A percentile compares a stretch with the other conserved stretches of the same genome.
These are phyloP conservation scores for Rhagoletis zephyria DNA, from an alignment of 1,140 invertebrate genomes.

Conservation along the genomic window DNA sequence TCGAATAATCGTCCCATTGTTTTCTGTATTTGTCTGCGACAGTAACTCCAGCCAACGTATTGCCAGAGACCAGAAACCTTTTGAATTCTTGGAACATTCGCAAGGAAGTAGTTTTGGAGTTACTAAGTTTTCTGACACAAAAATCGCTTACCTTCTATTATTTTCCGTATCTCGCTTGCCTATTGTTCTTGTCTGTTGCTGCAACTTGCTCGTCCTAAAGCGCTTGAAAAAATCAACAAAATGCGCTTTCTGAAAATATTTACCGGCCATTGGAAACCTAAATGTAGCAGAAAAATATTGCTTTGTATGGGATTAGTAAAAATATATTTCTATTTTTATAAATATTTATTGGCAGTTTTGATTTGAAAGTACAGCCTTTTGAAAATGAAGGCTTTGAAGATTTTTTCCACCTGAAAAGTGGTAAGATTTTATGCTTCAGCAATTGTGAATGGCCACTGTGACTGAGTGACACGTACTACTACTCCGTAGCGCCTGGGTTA, in stretches of 20 bases:
- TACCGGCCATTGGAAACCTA: constrained; percentile 61
- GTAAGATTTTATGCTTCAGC: too few species aligned
- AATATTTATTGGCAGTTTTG: too few species aligned
- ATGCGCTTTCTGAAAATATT: constrained; percentile 52
- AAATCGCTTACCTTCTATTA: not conserved
- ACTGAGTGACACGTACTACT: too few species aligned
- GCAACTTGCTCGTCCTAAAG: not conserved
- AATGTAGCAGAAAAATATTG: constrained; percentile 13
- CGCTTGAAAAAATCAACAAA: constrained; percentile 10
- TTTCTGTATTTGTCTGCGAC: not conserved
- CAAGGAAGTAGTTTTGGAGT: not conserved
- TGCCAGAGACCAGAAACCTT: not conserved
- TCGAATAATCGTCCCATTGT: not conserved
- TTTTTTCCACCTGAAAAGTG: too few species aligned
- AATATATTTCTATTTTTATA: not conserved
- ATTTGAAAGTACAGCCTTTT: too few species aligned
- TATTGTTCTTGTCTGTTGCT: constrained; percentile 59
- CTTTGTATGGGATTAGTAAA: not conserved
- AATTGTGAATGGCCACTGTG: too few species aligned
- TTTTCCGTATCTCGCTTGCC: not conserved
- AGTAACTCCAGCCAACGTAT: not conserved
- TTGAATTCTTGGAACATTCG: not conserved
- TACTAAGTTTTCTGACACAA: not conserved
- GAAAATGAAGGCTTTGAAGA: too few species aligned
- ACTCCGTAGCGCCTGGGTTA: too few species aligned